These are phyloP conservation scores for Proterorhinus semilunaris DNA, from an alignment of 2,113 vertebrate genomes.

Conservation along the genomic window DNA sequence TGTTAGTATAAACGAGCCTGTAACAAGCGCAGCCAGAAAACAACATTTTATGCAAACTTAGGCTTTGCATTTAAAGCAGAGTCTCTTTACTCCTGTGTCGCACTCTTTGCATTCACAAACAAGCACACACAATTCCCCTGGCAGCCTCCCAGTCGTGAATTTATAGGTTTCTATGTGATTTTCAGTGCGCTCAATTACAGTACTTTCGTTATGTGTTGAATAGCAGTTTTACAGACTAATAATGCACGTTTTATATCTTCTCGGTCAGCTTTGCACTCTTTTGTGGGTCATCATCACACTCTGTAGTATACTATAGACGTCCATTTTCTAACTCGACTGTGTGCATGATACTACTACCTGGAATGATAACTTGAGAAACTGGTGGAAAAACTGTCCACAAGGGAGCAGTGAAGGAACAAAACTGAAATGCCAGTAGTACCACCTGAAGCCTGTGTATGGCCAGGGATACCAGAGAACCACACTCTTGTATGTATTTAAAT, in stretches of 20 bases:
- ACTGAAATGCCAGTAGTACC: neutral
- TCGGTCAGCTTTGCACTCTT: constrained; percentile 22
- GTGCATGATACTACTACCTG: neutral
- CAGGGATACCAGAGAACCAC: no score
- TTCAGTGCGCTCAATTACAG: constrained; percentile 16
- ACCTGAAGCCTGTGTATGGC: no score
- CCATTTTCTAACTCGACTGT: constrained; percentile 15
- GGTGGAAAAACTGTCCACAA: neutral
- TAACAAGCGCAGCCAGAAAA: neutral
- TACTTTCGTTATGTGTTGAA: constrained; percentile 23
- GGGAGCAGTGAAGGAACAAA: neutral
- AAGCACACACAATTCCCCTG: constrained; percentile 15
- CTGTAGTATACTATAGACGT: constrained; percentile 6
- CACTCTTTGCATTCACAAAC: constrained; percentile 21
- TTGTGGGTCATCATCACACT: constrained; percentile 15
- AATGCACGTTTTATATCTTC: constrained; percentile 19
- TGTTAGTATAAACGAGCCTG: neutral
- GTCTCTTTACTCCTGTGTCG: constrained; percentile 6
- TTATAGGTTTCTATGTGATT: constrained; percentile 26
- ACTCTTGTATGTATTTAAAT: no score
- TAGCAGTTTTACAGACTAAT: constrained; percentile 21
- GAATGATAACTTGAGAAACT: no score
- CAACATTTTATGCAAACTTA: constrained; percentile 2
- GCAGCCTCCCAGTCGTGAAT: constrained; percentile 4
- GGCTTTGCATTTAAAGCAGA: constrained; percentile 18